Conservation (phyloP, 2,888 invertebrate genomes). For the Drosophila recens region DNA sequence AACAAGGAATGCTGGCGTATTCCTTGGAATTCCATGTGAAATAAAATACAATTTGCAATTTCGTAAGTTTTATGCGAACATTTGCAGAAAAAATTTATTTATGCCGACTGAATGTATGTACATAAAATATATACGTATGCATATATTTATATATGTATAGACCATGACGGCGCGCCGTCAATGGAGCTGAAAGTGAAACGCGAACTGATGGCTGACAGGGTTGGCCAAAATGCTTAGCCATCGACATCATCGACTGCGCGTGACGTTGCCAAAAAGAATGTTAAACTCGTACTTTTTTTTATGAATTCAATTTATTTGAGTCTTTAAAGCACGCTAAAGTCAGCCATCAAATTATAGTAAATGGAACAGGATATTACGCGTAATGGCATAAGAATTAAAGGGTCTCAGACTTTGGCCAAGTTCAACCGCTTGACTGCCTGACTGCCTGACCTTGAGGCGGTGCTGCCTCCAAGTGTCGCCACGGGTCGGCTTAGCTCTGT, state of each 20-base stretch:
- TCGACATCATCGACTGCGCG: conserved; percentile 42
- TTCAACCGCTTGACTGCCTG: conserved; percentile 54
- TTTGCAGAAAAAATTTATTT: conserved; percentile 74
- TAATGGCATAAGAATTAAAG: conserved; percentile 60
- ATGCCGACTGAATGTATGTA: conserved; percentile 44
- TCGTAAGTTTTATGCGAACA: conserved; percentile 76
- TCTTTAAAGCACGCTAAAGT: conserved; percentile 22
- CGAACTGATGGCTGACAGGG: conserved; percentile 13
- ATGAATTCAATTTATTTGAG: conserved; percentile 60
- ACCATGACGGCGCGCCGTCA: conserved; percentile 18
- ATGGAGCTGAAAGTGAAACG: conserved; percentile 13
- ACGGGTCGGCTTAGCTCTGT: conserved; percentile 32
- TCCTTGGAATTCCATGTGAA: conserved; percentile 26
- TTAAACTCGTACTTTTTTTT: conserved; percentile 16
- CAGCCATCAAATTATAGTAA: conserved; percentile 49
- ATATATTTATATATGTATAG: background rate
- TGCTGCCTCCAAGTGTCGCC: conserved; percentile 42
- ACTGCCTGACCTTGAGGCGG: conserved; percentile 55
- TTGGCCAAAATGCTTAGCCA: conserved; percentile 30
- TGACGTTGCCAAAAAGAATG: conserved; percentile 49
- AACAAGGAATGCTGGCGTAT: conserved; percentile 1
- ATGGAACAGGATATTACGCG: conserved; percentile 35
- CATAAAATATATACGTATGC: too few relatives aligned
- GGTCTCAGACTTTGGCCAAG: conserved; percentile 49
- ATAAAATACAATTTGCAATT: conserved; percentile 75